A percentile compares a stretch with the other conserved stretches of the same genome.
Conservation (phyloP, 2,888 invertebrate genomes). For the Nineta flava region DNA sequence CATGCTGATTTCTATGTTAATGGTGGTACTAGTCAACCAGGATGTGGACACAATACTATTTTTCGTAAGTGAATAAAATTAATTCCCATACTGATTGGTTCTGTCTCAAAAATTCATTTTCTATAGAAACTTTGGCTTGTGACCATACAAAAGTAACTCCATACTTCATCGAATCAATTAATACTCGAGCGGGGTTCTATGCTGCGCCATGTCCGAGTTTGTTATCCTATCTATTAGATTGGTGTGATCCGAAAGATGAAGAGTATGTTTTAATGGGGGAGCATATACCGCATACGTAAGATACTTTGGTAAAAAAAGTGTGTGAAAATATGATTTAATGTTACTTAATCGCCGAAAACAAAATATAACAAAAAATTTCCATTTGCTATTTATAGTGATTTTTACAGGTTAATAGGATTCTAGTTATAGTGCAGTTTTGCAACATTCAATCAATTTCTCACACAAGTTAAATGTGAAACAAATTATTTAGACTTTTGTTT, state of each 20-base stretch:
- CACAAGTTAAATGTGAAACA: background rate
- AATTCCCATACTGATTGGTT: background rate
- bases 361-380: background rate
- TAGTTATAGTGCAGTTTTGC: background rate
- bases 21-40: slow-evolving; percentile 77
- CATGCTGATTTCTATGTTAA: slow-evolving; percentile 83
- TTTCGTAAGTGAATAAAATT: slow-evolving; percentile 46
- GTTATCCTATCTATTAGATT: slow-evolving; percentile 68
- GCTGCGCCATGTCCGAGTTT: slow-evolving; percentile 70
- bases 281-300: slow-evolving; percentile 61
- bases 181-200: slow-evolving; percentile 64
- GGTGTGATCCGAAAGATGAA: slow-evolving; percentile 63
- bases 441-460: background rate
- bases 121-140: slow-evolving; percentile 68
- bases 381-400: no score
- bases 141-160: slow-evolving; percentile 85
- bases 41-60: slow-evolving; percentile 65
- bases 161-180: slow-evolving; percentile 79
- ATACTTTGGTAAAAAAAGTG: no score
- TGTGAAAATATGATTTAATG: background rate
- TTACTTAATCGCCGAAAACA: background rate
- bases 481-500: slow-evolving; percentile 6
- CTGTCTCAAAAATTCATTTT: background rate
- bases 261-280: slow-evolving; percentile 80
- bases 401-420: no score